phyloP scores from a whole-genome alignment of 64 coral and sea anemone species.

The Dendronephthya gigantea region DNA sequence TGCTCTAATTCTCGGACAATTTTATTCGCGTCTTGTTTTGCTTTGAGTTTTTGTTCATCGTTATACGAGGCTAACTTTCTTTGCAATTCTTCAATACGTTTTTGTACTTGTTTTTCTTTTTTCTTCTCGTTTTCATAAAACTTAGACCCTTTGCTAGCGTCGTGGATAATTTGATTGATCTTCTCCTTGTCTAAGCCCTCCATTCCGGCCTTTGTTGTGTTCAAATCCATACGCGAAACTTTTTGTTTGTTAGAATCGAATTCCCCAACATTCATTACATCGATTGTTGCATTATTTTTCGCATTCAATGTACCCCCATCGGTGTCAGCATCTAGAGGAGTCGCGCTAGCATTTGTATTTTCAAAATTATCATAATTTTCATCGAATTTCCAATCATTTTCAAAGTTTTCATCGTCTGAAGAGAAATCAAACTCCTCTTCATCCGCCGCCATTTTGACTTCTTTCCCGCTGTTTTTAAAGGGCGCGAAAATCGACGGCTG shows the following conservation, averaged over 20 bases:
- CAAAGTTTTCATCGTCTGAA: constrained; percentile 4
- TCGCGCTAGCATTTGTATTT: background rate
- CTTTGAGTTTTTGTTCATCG: constrained; percentile 49
- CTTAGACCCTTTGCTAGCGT: constrained; percentile 85
- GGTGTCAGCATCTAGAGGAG: background rate
- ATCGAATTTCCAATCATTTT: constrained; percentile 10
- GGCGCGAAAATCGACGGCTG: background rate
- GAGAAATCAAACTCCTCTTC: background rate
- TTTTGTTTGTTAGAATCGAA: background rate
- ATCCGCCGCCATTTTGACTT: background rate
- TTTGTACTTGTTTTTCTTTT: constrained; percentile 84
- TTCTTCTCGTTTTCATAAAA: constrained; percentile 84
- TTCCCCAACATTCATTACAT: background rate
- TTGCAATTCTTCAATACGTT: constrained; percentile 50
- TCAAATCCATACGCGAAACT: constrained; percentile 73
- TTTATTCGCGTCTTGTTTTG: constrained; percentile 39
- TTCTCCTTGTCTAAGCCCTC: constrained; percentile 77
- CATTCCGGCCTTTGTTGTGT: constrained; percentile 96
- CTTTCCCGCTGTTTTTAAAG: background rate
- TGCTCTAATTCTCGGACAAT: constrained; percentile 78
- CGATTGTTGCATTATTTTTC: background rate
- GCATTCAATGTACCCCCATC: background rate
- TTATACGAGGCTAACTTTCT: constrained; percentile 31
- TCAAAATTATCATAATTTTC: background rate
- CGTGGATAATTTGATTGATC: constrained; percentile 96